Percentiles rank a stretch among this genome's conserved stretches.
Evolutionary conservation across 2,113 vertebrate species (phyloP).

Genomic region (Neoarius graeffei): DNA sequence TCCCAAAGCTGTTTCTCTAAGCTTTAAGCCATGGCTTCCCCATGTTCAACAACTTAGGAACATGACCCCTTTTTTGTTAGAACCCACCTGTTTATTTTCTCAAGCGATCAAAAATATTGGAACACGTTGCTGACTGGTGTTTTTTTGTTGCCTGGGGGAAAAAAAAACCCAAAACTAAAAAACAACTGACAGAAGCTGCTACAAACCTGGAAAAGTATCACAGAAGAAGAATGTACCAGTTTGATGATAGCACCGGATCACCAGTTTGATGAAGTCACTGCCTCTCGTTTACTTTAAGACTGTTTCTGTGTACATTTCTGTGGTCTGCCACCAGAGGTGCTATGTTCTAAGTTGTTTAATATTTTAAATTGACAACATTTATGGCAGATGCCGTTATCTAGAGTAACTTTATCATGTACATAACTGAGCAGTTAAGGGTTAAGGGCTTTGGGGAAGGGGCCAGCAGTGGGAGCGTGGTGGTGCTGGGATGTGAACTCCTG

Average conservation of each 20-base stretch:
- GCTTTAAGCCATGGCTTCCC: too few relatives aligned
- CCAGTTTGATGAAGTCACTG: too few relatives aligned
- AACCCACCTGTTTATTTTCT: too few relatives aligned
- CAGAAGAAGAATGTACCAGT: not conserved
- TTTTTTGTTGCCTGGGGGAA: not conserved
- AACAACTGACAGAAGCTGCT: too few relatives aligned
- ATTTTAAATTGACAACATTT: not conserved
- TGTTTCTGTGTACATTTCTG: too few relatives aligned
- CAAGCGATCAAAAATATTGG: not conserved
- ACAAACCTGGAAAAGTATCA: not conserved
- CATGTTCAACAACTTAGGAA: too few relatives aligned
- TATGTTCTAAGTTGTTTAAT: not conserved
- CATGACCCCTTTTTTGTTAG: too few relatives aligned
- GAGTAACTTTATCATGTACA: not conserved
- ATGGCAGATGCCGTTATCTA: not conserved
- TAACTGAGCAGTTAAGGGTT: not conserved
- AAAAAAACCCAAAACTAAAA: too few relatives aligned
- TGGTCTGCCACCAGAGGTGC: not conserved
- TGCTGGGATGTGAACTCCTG: not conserved
- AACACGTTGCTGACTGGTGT: not conserved
- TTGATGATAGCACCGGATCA: too few relatives aligned
- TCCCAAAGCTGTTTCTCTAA: too few relatives aligned
- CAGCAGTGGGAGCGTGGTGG: not conserved
- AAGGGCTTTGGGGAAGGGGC: too few relatives aligned
- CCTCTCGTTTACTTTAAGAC: too few relatives aligned